Conservation (phyloP, 2,797 vertebrate species). For the Eulemur albifrons region DNA sequence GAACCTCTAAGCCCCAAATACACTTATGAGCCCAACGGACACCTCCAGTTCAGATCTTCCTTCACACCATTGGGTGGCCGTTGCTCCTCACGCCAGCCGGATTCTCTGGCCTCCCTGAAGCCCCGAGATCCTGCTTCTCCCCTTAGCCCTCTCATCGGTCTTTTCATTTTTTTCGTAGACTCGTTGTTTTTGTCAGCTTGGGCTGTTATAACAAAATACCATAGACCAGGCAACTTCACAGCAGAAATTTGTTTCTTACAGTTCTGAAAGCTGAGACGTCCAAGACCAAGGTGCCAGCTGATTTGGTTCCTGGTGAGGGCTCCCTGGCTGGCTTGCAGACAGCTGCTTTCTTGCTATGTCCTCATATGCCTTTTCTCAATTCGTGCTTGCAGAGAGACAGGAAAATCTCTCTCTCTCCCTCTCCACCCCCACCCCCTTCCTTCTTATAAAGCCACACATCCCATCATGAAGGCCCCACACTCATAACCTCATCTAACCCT, state of each 20-base stretch:
- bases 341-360: background rate
- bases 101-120: background rate
- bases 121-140: background rate
- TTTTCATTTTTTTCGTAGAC: background rate
- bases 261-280: background rate
- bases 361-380: background rate
- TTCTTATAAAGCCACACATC: background rate
- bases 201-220: background rate
- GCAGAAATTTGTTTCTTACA: background rate
- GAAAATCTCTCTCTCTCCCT: no score
- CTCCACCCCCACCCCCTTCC: background rate
- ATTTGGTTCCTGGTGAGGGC: background rate
- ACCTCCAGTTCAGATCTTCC: background rate
- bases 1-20: background rate
- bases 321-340: background rate
- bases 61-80: background rate
- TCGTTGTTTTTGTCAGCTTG: background rate
- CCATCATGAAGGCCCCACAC: background rate
- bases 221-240: background rate
- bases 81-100: background rate
- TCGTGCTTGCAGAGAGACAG: accelerated
- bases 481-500: background rate
- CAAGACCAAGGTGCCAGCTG: background rate
- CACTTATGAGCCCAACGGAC: background rate
- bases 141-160: background rate